Evolutionary conservation across 2,888 invertebrate genomes (phyloP).

Genomic region (Pollenia amentaria): DNA sequence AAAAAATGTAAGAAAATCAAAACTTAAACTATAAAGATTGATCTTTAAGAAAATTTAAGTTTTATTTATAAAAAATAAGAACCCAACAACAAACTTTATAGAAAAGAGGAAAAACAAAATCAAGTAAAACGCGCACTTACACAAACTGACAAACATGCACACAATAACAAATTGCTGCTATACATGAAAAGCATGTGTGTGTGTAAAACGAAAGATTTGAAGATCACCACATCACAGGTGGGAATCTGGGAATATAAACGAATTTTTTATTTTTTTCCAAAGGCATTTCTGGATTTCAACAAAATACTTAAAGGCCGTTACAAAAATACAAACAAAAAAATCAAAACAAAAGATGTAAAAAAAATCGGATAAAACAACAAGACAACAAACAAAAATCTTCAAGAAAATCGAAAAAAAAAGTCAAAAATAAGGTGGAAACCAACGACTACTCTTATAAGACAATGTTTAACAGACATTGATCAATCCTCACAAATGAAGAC

Average conservation of each 20-base stretch:
- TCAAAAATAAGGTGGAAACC: conserved; percentile 55
- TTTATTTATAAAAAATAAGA: conserved; percentile 20
- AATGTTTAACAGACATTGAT: conserved; percentile 70
- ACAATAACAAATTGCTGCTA: conserved; percentile 38
- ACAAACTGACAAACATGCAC: not conserved
- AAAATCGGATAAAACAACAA: conserved; percentile 35
- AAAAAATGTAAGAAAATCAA: not conserved
- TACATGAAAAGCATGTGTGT: conserved; percentile 12
- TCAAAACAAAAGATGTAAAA: conserved; percentile 42
- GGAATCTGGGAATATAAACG: conserved; percentile 75
- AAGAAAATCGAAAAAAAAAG: not conserved
- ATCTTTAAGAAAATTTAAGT: conserved; percentile 49
- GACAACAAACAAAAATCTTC: not conserved
- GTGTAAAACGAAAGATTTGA: conserved; percentile 32
- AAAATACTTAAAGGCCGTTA: conserved; percentile 62
- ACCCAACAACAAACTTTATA: not conserved
- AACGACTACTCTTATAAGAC: conserved; percentile 40
- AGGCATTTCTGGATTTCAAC: conserved; percentile 49
- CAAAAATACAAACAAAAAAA: conserved; percentile 42
- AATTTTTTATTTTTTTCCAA: conserved; percentile 40
- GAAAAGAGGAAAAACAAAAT: conserved; percentile 21
- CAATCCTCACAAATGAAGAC: conserved; percentile 67
- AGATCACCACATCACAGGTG: conserved; percentile 73
- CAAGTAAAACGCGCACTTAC: not conserved
- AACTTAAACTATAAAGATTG: conserved; percentile 41